These are phyloP conservation scores for Chaetophractus vellerosus DNA, from an alignment of 2,797 vertebrate species.

Conservation along the genomic window DNA sequence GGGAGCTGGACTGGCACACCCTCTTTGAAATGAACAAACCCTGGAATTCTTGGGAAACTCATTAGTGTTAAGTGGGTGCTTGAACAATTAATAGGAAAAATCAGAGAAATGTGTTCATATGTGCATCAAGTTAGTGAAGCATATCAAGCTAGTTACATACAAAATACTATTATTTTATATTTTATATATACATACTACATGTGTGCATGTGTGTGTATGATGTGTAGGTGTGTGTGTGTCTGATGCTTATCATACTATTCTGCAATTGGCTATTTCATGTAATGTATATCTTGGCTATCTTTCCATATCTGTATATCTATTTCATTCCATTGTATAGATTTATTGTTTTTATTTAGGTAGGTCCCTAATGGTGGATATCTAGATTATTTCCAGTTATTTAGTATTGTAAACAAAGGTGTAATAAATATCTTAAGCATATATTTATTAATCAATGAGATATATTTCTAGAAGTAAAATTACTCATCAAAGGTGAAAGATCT, in stretches of 20 bases:
- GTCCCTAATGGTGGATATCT: not conserved
- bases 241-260: not conserved
- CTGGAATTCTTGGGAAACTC: not conserved
- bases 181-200: not conserved
- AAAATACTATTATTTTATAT: not conserved
- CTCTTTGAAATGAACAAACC: not conserved
- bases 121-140: not conserved
- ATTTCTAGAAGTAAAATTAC: constrained; percentile 40
- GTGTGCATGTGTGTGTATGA: not conserved
- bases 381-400: not conserved
- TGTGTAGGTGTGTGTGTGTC: too few relatives aligned
- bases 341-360: constrained; percentile 34
- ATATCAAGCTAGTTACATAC: not conserved
- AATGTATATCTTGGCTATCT: not conserved
- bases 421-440: not conserved
- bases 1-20: not conserved
- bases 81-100: not conserved
- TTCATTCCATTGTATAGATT: constrained; percentile 37
- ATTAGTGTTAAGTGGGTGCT: not conserved
- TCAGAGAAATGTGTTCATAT: not conserved
- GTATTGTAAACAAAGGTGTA: not conserved
- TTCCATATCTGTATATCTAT: not conserved
- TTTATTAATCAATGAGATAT: constrained; percentile 26
- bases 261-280: constrained; percentile 51
- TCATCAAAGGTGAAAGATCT: not conserved